Evolutionary conservation across 1,140 invertebrate genomes (phyloP), one percentile per base, ranked within the genome.

Genomic region (Meloidogyne chitwoodi): DNA sequence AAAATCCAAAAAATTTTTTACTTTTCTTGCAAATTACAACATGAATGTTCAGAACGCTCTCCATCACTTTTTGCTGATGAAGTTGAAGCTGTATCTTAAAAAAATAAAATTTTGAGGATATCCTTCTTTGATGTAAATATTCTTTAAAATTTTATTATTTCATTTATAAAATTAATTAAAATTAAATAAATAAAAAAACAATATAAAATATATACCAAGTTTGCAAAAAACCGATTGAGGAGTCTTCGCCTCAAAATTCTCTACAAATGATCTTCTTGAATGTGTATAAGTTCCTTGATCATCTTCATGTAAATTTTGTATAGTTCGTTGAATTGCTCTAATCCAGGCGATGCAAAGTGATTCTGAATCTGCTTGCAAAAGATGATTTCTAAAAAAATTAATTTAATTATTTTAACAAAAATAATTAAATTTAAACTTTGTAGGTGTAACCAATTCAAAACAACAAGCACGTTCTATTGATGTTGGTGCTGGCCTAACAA

Each of bases 291-390:
- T 56, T 3, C 71, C 71, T 26, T 75, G 73, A 29, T 76, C 64
- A 26, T 44, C 66, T 27, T 71, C 85, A 38, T 86, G 85, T 31
- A 86, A 68, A 72, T 84, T 78, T 62, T 87, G 84, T 65, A 86
- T 86, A 5, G 86, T 86, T 56, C 81, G 34, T 87, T 97, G 94
- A 78, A 97, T 89, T 0, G 94, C 92, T n/a, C 90, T 88, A 11
- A 96, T 92, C 95, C 95, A 98, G 5, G 91, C 89, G 74, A 92
- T 91, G 80, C 93, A 92, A 89, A 94, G 92, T 83, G 94, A 92
- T 81, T 96, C 94, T 0, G 93, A 94, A 85, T 98, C 95, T 1
- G 95, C 95, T 91, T 98, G 95, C 1, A 98, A 89, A 87, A 96
- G 93, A 88, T 98, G 95, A 87, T 92, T 95, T 87, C 94, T 96